Evolutionary conservation across 1,140 invertebrate genomes (phyloP), one percentile per base, ranked within the genome.

Genomic region (Ladona fulva): DNA sequence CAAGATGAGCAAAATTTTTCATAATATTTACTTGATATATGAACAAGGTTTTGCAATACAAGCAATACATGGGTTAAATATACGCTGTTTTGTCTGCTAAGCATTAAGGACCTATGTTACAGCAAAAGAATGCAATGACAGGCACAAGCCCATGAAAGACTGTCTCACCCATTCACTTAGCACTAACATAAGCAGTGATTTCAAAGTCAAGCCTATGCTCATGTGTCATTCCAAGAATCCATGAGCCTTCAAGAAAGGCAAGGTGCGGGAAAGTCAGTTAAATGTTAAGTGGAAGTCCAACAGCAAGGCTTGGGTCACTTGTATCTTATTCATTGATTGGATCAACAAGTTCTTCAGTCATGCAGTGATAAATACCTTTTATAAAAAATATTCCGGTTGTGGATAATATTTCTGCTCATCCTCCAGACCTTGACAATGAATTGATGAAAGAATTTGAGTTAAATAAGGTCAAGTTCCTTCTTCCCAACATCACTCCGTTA

Each of bases 401-500:
- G 44, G 44, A 52, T 19, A 52, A 19, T 52, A 19, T 19, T 52
- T 19, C 44, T 52, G 44, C 44, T 19, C 19, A 52, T 52, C 19
- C 44, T 52, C 44, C 44, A 52, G 44, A 19, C 19, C 44, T 52
- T 11, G 10, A 52, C 10, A 19, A 52, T 52, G 44, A 74, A 3
- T 52, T 80, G 14, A 8, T 79, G 16, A 24, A 77, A 24, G 77
- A 81, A 73, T 80, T 74, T 66, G 76, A 76, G 14, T 81, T 81
- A 74, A 79, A 82, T 44, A 79, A 79, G 76, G 75, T 80, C 42
- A 66, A 75, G 59, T 82, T 78, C 74, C 74, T 80, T n/a, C 76
- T 77, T 76, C 29, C 79, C 37, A 81, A 78, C 42, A 80, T 77
- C 12, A 79, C 80, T 79, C 76, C 80, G 10, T n/a, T 79, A 19